phyloP scores from a whole-genome alignment of 37 sponge, comb jelly and placozoan species.

The Aphrocallistes beatrix region DNA sequence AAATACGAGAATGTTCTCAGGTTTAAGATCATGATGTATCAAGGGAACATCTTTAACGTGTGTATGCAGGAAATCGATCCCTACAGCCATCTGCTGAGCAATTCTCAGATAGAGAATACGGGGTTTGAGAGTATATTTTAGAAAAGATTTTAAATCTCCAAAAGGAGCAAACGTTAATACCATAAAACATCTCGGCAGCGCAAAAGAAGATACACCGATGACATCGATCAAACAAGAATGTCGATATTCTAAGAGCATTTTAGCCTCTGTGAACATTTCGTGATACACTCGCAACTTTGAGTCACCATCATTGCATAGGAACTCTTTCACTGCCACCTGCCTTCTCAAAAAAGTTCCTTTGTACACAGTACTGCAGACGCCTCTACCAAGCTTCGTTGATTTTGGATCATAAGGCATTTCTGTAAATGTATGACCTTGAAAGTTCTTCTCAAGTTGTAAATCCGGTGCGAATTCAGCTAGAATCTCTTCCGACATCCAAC shows the following conservation, averaged over 20 bases:
- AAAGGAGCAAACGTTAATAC: not conserved
- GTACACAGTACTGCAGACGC: not conserved
- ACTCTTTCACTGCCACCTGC: not conserved
- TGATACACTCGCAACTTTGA: not conserved
- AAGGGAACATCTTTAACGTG: not conserved
- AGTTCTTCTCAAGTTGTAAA: not conserved
- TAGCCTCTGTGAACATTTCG: not conserved
- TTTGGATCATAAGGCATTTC: not conserved
- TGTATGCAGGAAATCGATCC: not conserved
- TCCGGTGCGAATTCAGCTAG: not conserved
- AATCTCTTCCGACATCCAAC: not conserved
- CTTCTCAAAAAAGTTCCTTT: not conserved
- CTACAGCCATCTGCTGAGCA: not conserved
- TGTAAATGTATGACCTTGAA: not conserved
- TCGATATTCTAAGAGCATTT: not conserved
- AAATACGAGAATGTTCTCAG: not conserved
- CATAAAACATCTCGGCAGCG: not conserved
- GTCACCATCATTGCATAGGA: not conserved
- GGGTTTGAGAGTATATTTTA: not conserved
- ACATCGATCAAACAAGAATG: constrained; percentile 6
- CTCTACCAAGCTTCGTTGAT: not conserved
- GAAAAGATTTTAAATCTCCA: not conserved
- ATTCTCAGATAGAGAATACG: not conserved
- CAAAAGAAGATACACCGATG: not conserved
- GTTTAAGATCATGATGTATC: not conserved